Conservation (phyloP, 2,888 invertebrate genomes). For the Drosophila robusta region DNA sequence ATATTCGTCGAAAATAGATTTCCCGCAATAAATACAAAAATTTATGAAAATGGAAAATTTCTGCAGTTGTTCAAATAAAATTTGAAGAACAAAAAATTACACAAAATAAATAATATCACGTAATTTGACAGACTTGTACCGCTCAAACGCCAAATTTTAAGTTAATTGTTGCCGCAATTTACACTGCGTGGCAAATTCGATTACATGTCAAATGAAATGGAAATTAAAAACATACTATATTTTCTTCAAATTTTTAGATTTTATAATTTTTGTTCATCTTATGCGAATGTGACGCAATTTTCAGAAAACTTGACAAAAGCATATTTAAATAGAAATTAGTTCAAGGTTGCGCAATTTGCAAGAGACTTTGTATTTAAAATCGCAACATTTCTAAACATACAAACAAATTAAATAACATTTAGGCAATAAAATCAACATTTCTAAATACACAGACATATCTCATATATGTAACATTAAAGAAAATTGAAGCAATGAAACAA, state of each 20-base stretch:
- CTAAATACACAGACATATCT: background rate
- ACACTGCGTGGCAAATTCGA: constrained; percentile 45
- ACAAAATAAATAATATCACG: constrained; percentile 54
- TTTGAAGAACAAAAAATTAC: constrained; percentile 44
- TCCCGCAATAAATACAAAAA: constrained; percentile 56
- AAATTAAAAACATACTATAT: constrained; percentile 30
- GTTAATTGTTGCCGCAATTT: constrained; percentile 52
- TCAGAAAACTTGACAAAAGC: constrained; percentile 54
- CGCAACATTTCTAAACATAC: background rate
- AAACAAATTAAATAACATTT: constrained; percentile 14
- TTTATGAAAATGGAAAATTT: constrained; percentile 65
- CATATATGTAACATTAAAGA: constrained; percentile 1
- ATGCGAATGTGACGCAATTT: constrained; percentile 61
- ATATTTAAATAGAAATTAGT: constrained; percentile 77
- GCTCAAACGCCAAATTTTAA: constrained; percentile 32
- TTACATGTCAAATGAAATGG: constrained; percentile 19
- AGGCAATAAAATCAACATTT: constrained; percentile 23
- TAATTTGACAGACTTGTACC: constrained; percentile 20
- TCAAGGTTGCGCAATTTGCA: constrained; percentile 75
- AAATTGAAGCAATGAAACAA: constrained; percentile 22
- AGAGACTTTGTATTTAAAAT: constrained; percentile 32
- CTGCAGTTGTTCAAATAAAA: constrained; percentile 26
- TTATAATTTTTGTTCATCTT: constrained; percentile 29
- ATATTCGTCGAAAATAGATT: constrained; percentile 63
- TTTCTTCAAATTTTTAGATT: constrained; percentile 12